These are phyloP conservation scores for Linnaemya vulpina DNA, from an alignment of 2,888 invertebrate species.

Conservation along the genomic window DNA sequence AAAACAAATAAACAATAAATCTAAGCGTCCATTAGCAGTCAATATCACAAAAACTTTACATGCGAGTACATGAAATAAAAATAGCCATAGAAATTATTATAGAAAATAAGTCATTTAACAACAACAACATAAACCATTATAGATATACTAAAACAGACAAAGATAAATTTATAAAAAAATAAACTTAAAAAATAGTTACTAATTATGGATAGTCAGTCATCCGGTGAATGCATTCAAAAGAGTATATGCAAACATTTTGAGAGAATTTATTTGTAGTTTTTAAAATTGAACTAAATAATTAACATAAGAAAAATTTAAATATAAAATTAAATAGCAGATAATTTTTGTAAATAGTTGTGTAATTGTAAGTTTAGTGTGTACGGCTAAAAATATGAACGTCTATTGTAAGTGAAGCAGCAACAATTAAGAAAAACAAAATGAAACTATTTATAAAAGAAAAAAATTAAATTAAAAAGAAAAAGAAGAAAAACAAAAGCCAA, in stretches of 20 bases:
- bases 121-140: constrained; percentile 12
- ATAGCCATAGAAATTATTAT: constrained; percentile 3
- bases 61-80: constrained; percentile 17
- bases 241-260: constrained; percentile 30
- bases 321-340: not conserved
- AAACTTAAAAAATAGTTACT: constrained; percentile 48
- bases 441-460: constrained; percentile 66
- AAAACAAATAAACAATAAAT: constrained; percentile 64
- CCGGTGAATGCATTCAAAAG: constrained; percentile 14
- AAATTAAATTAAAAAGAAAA: constrained; percentile 16
- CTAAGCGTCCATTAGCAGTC: constrained; percentile 71
- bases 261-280: constrained; percentile 53
- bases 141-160: constrained; percentile 21
- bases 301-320: constrained; percentile 29
- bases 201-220: constrained; percentile 33
- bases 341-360: constrained; percentile 56
- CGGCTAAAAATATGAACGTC: constrained; percentile 45
- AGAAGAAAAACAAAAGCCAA: constrained; percentile 62
- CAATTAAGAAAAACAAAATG: constrained; percentile 43
- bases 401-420: constrained; percentile 51
- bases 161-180: constrained; percentile 17
- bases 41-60: constrained; percentile 59
- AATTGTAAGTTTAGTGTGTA: constrained; percentile 61
- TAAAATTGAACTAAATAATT: constrained; percentile 28
- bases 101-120: constrained; percentile 10